A percentile compares a stretch with the other conserved stretches of the same genome.
Evolutionary conservation across 2,888 invertebrate genomes (phyloP).

Genomic region (Lycaena phlaeas): DNA sequence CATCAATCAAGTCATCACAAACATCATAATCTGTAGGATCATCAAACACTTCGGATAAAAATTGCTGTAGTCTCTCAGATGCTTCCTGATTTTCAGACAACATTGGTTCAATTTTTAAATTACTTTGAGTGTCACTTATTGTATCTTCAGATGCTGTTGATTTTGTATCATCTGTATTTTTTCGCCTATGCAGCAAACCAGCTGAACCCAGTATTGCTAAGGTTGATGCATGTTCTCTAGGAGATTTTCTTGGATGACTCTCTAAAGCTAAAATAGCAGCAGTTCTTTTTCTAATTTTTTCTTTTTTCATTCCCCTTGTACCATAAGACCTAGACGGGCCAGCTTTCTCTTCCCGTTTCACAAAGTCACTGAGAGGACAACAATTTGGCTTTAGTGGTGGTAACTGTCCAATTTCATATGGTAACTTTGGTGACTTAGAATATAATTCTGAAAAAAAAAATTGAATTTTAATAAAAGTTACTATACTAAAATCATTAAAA

Average conservation of each 20-base stretch:
- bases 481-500: too few relatives aligned
- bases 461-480: too few relatives aligned
- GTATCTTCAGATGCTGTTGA: slow-evolving; percentile 63
- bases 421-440: slow-evolving; percentile 78
- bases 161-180: slow-evolving; percentile 52
- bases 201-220: slow-evolving; percentile 81
- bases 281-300: slow-evolving; percentile 42
- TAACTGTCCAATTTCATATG: slow-evolving; percentile 81
- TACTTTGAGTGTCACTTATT: slow-evolving; percentile 45
- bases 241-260: slow-evolving; percentile 84
- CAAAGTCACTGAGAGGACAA: slow-evolving; percentile 62
- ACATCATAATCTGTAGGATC: slow-evolving; percentile 61
- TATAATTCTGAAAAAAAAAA: slow-evolving; percentile 62
- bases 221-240: slow-evolving; percentile 90
- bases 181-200: slow-evolving; percentile 73
- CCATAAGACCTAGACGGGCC: slow-evolving; percentile 54
- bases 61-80: slow-evolving; percentile 53
- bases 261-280: slow-evolving; percentile 47
- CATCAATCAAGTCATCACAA: slow-evolving; percentile 53
- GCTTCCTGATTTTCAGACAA: slow-evolving; percentile 45
- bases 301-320: slow-evolving; percentile 56
- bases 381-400: slow-evolving; percentile 74
- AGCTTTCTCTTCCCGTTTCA: slow-evolving; percentile 48
- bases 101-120: slow-evolving; percentile 38
- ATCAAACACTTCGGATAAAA: slow-evolving; percentile 58